Evolutionary conservation across 1,140 invertebrate genomes (phyloP).

Genomic region (Mya arenaria): DNA sequence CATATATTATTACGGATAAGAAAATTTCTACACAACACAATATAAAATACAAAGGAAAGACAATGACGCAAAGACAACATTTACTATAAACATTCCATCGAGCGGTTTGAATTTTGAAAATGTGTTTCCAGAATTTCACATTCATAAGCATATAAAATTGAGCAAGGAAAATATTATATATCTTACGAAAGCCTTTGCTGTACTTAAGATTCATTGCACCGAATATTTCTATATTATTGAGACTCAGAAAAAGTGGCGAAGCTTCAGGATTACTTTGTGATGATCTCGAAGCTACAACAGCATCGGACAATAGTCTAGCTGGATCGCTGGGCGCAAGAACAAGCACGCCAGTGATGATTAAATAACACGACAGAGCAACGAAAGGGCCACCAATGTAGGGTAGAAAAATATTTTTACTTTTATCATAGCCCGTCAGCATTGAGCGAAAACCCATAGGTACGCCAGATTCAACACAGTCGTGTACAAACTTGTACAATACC

Average conservation of each 20-base stretch:
- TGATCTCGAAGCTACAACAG: background rate
- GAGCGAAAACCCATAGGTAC: constrained; percentile 45
- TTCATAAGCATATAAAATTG: constrained; percentile 32
- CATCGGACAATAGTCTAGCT: background rate
- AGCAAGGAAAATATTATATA: constrained; percentile 6
- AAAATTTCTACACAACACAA: background rate
- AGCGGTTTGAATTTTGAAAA: background rate
- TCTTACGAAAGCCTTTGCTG: background rate
- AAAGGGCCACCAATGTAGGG: constrained; percentile 36
- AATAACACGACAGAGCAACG: constrained; percentile 17
- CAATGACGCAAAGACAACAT: background rate
- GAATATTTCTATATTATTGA: background rate
- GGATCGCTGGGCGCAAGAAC: background rate
- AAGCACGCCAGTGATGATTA: constrained; percentile 8
- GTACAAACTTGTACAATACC: constrained; percentile 13
- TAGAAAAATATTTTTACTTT: constrained; percentile 38
- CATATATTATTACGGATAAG: background rate
- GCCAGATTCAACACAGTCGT: background rate
- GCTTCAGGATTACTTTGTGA: background rate
- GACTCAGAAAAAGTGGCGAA: background rate
- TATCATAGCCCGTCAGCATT: constrained; percentile 16
- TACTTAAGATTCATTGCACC: background rate
- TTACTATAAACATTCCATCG: background rate
- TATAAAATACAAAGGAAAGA: background rate
- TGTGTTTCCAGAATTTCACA: constrained; percentile 20